Evolutionary conservation across 2,888 invertebrate genomes (phyloP).

Genomic region (Napeogenes sylphis): DNA sequence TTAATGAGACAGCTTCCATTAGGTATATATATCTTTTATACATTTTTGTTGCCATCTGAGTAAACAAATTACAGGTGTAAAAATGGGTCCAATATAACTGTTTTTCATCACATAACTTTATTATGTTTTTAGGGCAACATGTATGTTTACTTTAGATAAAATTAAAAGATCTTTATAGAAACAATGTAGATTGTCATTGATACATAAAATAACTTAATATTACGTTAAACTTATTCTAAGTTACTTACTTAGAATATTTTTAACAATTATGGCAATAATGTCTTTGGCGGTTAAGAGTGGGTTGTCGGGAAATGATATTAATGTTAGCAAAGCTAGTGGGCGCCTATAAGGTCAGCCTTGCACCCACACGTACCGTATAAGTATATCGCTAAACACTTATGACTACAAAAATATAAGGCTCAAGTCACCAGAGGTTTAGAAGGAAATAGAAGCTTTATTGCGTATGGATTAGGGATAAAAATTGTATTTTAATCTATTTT

Average conservation of each 20-base stretch:
- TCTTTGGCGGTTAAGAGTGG: constrained; percentile 50
- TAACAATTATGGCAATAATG: constrained; percentile 58
- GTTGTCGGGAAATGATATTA: constrained; percentile 70
- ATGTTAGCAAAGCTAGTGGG: constrained; percentile 68
- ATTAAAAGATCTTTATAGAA: too few relatives aligned
- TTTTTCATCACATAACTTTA: constrained; percentile 9
- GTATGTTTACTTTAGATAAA: too few relatives aligned
- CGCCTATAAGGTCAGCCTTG: constrained; percentile 76
- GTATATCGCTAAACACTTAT: constrained; percentile 51
- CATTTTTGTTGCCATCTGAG: constrained; percentile 12
- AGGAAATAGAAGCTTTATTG: constrained; percentile 35
- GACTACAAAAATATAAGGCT: constrained; percentile 29
- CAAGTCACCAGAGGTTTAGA: constrained; percentile 31
- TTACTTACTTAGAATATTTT: constrained; percentile 26
- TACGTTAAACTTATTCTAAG: background rate
- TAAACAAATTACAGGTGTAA: constrained; percentile 25
- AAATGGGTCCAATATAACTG: constrained; percentile 20
- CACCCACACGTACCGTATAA: constrained; percentile 74
- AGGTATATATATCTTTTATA: too few relatives aligned
- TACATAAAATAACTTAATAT: background rate
- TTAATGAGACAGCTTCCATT: too few relatives aligned
- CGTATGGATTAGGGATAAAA: constrained; percentile 16
- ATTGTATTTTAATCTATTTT: background rate
- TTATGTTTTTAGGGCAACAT: constrained; percentile 12
- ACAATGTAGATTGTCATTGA: background rate